Conservation (phyloP, 2,888 invertebrate species). For the Opisthograptis luteolata region DNA sequence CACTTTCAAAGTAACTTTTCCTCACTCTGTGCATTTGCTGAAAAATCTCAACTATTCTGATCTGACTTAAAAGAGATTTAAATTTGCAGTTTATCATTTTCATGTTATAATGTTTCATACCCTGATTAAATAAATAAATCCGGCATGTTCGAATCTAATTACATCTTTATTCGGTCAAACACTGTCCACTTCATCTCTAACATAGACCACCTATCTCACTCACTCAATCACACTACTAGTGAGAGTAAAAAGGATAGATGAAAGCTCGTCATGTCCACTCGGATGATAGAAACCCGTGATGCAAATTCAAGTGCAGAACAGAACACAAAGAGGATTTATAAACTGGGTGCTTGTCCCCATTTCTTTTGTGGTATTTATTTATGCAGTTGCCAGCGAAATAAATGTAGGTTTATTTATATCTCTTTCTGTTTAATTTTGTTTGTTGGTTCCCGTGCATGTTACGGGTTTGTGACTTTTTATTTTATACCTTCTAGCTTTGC, state of each 20-base stretch:
- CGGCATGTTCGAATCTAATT: too few relatives aligned
- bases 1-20: too few relatives aligned
- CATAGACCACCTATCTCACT: conserved; percentile 20
- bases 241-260: conserved; percentile 32
- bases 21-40: too few relatives aligned
- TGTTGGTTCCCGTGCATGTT: conserved; percentile 7
- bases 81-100: too few relatives aligned
- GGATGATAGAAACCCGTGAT: conserved; percentile 37
- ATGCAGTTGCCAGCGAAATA: conserved; percentile 34
- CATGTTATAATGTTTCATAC: too few relatives aligned
- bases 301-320: conserved; percentile 47
- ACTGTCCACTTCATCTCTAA: conserved; percentile 12
- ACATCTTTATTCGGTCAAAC: conserved; percentile 11
- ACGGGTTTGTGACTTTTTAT: conserved; percentile 1
- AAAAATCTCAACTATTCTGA: too few relatives aligned
- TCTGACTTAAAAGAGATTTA: too few relatives aligned
- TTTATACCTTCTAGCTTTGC: too few relatives aligned
- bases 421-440: conserved; percentile 21
- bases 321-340: conserved; percentile 46
- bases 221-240: conserved; percentile 16
- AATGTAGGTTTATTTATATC: conserved; percentile 30
- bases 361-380: conserved; percentile 44
- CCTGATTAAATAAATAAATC: too few relatives aligned
- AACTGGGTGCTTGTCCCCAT: conserved; percentile 38
- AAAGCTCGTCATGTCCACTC: conserved; percentile 24